phyloP scores from a whole-genome alignment of 2,113 vertebrate species.

The Acrocephalus kingi region DNA sequence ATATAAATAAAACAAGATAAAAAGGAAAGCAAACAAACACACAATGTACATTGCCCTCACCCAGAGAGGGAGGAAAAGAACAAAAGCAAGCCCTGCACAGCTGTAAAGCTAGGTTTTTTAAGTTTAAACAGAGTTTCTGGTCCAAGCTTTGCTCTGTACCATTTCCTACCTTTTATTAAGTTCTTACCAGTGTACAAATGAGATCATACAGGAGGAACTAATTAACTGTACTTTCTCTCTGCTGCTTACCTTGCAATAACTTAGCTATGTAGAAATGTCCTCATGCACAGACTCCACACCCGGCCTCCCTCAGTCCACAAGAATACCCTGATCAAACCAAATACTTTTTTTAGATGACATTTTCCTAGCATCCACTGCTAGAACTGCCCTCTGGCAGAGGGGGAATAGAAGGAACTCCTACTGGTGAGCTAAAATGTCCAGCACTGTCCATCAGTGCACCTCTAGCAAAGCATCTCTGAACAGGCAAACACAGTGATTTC shows the following conservation, averaged over 20 bases:
- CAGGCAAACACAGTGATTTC: neutral
- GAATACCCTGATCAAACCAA: neutral
- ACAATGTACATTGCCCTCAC: neutral
- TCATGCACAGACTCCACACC: neutral
- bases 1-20: neutral
- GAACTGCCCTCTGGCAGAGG: neutral
- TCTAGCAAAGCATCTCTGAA: neutral
- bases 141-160: neutral
- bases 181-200: neutral
- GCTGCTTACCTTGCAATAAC: neutral
- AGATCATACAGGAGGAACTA: slow-evolving; percentile 4
- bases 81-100: neutral
- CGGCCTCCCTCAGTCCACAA: neutral
- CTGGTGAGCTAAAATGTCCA: neutral
- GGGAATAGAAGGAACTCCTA: neutral
- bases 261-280: neutral
- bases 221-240: slow-evolving; percentile 2
- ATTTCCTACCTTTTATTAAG: neutral
- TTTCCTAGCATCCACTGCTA: neutral
- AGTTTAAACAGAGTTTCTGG: neutral
- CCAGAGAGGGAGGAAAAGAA: neutral
- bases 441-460: neutral
- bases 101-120: neutral
- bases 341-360: neutral
- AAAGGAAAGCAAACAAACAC: neutral